Evolutionary conservation across 2,113 vertebrate species (phyloP), one percentile per base, ranked within the genome.

Genomic region (Mesocricetus auratus): DNA sequence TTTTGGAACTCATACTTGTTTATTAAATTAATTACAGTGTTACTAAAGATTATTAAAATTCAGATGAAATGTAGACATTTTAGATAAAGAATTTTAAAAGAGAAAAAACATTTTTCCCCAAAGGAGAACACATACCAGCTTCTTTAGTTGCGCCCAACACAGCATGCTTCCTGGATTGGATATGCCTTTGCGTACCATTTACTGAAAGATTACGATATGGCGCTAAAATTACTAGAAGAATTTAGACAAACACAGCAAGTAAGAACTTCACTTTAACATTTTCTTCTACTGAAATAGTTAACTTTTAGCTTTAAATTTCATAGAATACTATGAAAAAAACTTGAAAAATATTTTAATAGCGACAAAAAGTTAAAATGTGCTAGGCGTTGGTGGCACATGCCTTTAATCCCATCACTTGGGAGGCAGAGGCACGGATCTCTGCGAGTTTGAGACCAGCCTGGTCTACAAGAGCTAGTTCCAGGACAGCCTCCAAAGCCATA

Each of bases 171-270:
- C 56, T 99, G 99, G 98, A 98, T 99, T 91, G 99, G 99, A 45
- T 99, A 99, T 98, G 99, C 99, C 62, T 98, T 99, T 94, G 98
- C 99, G 2, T 99, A 99, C 90, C 99, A 99, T 97, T 98, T 99
- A 90, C 83, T 99, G 29, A 99, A 98, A 98, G 98, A 99, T 97
- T 98, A 99, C 90, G 98, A 99, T 91, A 99, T 98, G 98, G 99
- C 99, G 91, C 97, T 99, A 97, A 99, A 99, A 95, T 91, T 99
- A 31, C 95, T 99, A 90, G 99, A 99, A 98, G 99, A 99, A 94
- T 99, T 99, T 97, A 98, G 99, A 97, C 98, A 99, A 96, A 99
- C 98, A 10, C 99, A 99, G 68, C 99, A 99, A 98, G 99, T 99
- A 98, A 98, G 97, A 96, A 26, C 62, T 82, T 13, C 2, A 81